Base-by-base conservation (phyloP, 2,113 vertebrate genomes). In the Hypanus sabinus region DNA sequence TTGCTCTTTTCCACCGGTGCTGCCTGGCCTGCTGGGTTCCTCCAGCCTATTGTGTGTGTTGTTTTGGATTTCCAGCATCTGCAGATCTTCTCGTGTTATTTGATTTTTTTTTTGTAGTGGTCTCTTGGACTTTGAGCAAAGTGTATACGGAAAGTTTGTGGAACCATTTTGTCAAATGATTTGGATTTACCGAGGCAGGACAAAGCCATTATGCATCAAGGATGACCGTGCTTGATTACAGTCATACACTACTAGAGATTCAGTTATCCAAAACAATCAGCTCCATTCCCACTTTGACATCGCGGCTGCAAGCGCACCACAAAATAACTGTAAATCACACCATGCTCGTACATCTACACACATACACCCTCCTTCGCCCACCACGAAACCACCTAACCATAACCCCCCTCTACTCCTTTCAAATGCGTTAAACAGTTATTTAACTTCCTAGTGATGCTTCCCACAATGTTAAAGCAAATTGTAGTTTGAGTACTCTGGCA, bases 281-380 rank as follows among this genome's bases (percentile, higher is more conserved):
- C 60, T 5, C 10, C 83, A 60, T 88, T 88, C 85, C 30, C 62
- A 68, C 14, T 33, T 30, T 33, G 85, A 90, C 65, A 65, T 14
- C 33, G 18, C 4, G 14, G 14, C 30, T 65, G 60, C 85, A 88
- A n/a, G 83, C 30, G 62, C 30, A 88, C 24, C 83, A 20, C 12
- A 36, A n/a, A n/a, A 18, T n/a, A 90, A 90, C 60, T 90, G 16
- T 60, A 90, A 90, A 65, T 65, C 16, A 68, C n/a, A 20, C n/a
- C 62, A 7, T 90, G 81, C 81, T 60, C 57, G 85, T 60, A 90
- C 85, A 90, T 60, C 85, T 90, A 90, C 85, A 79, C 76, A 79
- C 33, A 79, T 16, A 65, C 60, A 65, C 85, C 85, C 85, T 33
- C 30, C n/a, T 62, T 65, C 60, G 33, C 14, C 85, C 27, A 90